Evolutionary conservation across 2,888 invertebrate species (phyloP).

Genomic region (Leptinotarsa haldemani): DNA sequence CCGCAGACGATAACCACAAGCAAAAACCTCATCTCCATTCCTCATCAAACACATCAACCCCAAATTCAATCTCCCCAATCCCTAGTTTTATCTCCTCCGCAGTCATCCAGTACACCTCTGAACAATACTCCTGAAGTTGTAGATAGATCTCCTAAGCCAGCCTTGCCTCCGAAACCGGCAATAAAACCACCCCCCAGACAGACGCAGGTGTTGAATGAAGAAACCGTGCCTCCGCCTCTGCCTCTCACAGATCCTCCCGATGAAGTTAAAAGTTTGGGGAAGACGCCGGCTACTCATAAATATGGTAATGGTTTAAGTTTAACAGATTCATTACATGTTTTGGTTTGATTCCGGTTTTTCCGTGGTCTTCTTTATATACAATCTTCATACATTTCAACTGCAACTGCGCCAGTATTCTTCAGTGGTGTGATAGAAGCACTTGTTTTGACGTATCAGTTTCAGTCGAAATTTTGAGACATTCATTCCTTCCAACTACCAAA

Average conservation of each 20-base stretch:
- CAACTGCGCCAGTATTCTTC: too few relatives aligned
- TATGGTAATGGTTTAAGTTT: slow-evolving; percentile 20
- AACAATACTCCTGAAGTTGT: slow-evolving; percentile 55
- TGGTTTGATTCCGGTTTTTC: too few relatives aligned
- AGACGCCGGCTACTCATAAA: slow-evolving; percentile 19
- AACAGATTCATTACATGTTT: too few relatives aligned
- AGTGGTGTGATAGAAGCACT: too few relatives aligned
- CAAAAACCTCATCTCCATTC: slow-evolving; percentile 58
- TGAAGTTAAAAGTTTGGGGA: slow-evolving; percentile 48
- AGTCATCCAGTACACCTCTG: slow-evolving; percentile 72
- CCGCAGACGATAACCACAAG: slow-evolving; percentile 74
- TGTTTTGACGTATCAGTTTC: too few relatives aligned
- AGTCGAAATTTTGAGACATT: too few relatives aligned
- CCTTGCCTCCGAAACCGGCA: slow-evolving; percentile 86
- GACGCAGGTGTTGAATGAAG: slow-evolving; percentile 57
- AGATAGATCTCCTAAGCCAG: slow-evolving; percentile 77
- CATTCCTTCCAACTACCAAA: too few relatives aligned
- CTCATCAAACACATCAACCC: slow-evolving; percentile 40
- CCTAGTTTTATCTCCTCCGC: slow-evolving; percentile 69
- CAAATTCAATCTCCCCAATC: slow-evolving; percentile 55
- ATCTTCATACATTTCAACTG: too few relatives aligned
- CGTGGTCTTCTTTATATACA: too few relatives aligned
- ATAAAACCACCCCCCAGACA: slow-evolving; percentile 72
- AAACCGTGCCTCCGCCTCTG: slow-evolving; percentile 66
- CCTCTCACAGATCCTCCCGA: slow-evolving; percentile 61